phyloP scores from a whole-genome alignment of 2,113 vertebrate genomes.

The Gallinago paraguaiae region DNA sequence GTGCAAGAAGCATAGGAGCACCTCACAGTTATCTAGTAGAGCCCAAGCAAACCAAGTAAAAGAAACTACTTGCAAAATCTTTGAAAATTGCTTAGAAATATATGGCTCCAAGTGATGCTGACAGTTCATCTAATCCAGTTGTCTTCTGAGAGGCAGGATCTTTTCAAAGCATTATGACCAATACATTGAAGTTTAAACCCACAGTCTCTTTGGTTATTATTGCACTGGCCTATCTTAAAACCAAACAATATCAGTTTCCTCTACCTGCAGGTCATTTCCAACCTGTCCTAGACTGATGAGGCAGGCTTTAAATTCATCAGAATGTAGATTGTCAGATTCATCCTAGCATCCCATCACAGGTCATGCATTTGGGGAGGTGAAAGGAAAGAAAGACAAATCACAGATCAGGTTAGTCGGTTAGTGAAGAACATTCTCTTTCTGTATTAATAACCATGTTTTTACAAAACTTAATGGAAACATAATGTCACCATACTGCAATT shows the following conservation, averaged over 20 bases:
- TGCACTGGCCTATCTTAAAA: not conserved
- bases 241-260: not conserved
- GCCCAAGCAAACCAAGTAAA: not conserved
- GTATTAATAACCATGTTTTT: not conserved
- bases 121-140: not conserved
- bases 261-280: conserved; percentile 72
- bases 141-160: not conserved
- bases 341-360: conserved; percentile 51
- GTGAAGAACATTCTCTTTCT: not conserved
- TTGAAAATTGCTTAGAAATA: not conserved
- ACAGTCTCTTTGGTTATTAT: not conserved
- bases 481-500: not conserved
- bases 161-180: not conserved
- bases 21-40: not conserved
- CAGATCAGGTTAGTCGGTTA: conserved; percentile 42
- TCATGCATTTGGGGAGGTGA: conserved; percentile 45
- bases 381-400: conserved; percentile 24
- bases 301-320: conserved; percentile 74
- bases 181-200: not conserved
- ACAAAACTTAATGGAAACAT: not conserved
- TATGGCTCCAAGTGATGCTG: not conserved
- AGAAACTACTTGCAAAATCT: not conserved
- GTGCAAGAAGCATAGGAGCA: not conserved
- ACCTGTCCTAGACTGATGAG: conserved; percentile 75
- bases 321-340: conserved; percentile 59